A percentile compares a stretch with the other conserved stretches of the same genome.
These are phyloP conservation scores for Margaritifera margaritifera DNA, from an alignment of 2,888 invertebrate species.

Conservation along the genomic window DNA sequence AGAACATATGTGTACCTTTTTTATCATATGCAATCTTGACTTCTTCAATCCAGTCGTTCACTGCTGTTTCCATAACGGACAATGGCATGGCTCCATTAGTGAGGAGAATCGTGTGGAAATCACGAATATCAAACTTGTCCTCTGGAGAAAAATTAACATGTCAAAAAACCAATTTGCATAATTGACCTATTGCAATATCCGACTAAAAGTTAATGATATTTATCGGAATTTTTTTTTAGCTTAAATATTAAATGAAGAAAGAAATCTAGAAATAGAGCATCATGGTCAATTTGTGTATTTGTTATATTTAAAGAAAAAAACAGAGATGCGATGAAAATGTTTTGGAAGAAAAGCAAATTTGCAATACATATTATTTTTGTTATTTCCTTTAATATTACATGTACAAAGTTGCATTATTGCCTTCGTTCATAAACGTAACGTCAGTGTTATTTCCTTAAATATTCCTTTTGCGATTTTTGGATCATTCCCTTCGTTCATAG, in stretches of 20 bases:
- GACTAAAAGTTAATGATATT: background rate
- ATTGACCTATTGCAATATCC: background rate
- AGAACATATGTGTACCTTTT: too few relatives aligned
- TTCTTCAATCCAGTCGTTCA: constrained; percentile 48
- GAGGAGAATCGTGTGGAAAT: constrained; percentile 69
- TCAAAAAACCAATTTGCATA: background rate
- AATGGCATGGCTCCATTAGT: constrained; percentile 62
- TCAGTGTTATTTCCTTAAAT: too few relatives aligned
- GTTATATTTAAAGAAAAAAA: background rate
- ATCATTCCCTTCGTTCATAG: too few relatives aligned
- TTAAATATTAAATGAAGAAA: background rate
- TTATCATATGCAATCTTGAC: constrained; percentile 1
- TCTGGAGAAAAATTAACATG: constrained; percentile 33
- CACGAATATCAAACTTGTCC: constrained; percentile 60
- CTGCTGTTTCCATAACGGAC: constrained; percentile 55
- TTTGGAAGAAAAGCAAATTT: background rate
- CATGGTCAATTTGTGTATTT: too few relatives aligned
- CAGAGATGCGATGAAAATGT: background rate
- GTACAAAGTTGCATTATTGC: too few relatives aligned
- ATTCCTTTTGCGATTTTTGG: too few relatives aligned
- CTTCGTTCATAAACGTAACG: too few relatives aligned
- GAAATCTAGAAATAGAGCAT: too few relatives aligned
- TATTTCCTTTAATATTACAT: too few relatives aligned
- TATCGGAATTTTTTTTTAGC: background rate
- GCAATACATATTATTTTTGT: too few relatives aligned